phyloP scores from a whole-genome alignment of 2,113 vertebrate species.

The Grus americana region DNA sequence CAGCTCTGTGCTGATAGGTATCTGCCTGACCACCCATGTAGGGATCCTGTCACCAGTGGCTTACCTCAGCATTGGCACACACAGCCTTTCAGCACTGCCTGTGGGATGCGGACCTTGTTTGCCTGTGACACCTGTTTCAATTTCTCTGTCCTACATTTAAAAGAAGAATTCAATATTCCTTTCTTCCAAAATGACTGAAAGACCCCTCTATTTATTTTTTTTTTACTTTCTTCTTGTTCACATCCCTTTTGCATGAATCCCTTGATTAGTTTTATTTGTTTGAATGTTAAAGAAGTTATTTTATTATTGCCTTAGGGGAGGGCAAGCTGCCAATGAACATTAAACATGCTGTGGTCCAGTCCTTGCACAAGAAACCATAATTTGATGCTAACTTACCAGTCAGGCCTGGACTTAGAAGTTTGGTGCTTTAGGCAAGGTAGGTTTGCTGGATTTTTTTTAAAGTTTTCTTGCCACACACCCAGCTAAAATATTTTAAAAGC shows the following conservation, averaged over 20 bases:
- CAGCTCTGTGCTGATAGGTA: not conserved
- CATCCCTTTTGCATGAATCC: not conserved
- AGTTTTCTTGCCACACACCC: not conserved
- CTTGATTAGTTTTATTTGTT: not conserved
- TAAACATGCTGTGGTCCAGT: slow-evolving; percentile 19
- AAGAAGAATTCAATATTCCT: not conserved
- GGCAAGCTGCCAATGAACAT: not conserved
- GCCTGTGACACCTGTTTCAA: not conserved
- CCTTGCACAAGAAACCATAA: not conserved
- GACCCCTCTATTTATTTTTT: not conserved
- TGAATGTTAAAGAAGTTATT: not conserved
- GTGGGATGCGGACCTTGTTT: not conserved
- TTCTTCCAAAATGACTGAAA: not conserved
- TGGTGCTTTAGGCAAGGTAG: not conserved
- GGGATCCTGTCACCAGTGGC: slow-evolving; percentile 8
- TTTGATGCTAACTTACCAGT: not conserved
- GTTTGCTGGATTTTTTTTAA: rapidly evolving
- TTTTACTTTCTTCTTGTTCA: not conserved
- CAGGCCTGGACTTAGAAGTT: not conserved
- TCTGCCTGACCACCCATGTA: slow-evolving; percentile 34
- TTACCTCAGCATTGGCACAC: not conserved
- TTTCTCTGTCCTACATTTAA: not conserved
- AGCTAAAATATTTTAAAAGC: not conserved
- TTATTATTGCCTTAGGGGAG: slow-evolving; percentile 14
- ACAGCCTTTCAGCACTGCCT: not conserved